A percentile compares a stretch with the other conserved stretches of the same genome.
Evolutionary conservation across 2,113 vertebrate genomes (phyloP).

Genomic region (Pseudopipra pipra): DNA sequence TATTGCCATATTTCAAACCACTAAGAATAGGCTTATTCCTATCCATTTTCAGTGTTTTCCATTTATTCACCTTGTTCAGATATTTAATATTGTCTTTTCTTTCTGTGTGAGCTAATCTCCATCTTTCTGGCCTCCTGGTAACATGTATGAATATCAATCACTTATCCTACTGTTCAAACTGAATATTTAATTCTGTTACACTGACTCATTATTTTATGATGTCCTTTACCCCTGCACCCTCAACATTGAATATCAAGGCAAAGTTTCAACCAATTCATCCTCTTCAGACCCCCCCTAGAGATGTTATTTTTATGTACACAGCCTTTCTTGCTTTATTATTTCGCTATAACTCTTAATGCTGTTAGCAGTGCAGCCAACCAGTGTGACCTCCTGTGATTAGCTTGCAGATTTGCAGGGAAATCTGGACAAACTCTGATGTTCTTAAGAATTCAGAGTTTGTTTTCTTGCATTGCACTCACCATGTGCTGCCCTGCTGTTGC

Average conservation of each 20-base stretch:
- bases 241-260: neutral
- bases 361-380: neutral
- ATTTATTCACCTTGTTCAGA: neutral
- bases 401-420: neutral
- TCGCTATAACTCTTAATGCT: neutral
- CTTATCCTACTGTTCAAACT: neutral
- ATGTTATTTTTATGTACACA: neutral
- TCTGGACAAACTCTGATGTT: neutral
- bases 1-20: neutral
- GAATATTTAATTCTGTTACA: neutral
- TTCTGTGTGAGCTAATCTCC: neutral
- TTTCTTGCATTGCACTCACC: neutral
- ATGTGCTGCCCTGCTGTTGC: neutral
- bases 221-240: neutral
- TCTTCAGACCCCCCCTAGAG: neutral
- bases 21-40: neutral
- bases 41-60: neutral
- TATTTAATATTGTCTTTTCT: neutral
- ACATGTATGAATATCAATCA: neutral
- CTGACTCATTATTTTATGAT: neutral
- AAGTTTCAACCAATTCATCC: neutral
- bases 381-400: neutral
- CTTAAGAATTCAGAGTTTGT: neutral
- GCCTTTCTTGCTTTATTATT: neutral
- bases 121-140: neutral